Evolutionary conservation across 2,888 invertebrate genomes (phyloP).

Genomic region (Synanthedon tipuliformis): DNA sequence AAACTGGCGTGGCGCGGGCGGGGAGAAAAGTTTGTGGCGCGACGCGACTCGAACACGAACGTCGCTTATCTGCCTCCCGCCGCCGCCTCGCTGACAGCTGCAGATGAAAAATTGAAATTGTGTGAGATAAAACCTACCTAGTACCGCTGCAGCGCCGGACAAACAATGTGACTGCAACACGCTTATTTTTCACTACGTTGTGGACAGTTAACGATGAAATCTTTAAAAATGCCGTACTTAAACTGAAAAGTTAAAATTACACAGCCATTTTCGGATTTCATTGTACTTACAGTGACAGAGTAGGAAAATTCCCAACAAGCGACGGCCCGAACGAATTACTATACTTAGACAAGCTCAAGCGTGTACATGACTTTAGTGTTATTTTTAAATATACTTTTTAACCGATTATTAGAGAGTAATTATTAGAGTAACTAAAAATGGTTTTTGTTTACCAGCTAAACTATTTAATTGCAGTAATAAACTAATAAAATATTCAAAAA

Average conservation of each 20-base stretch:
- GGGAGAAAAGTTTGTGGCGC: constrained; percentile 49
- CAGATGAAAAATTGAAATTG: constrained; percentile 72
- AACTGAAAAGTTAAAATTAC: constrained; percentile 28
- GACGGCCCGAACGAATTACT: too few species aligned
- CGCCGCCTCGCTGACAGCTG: constrained; percentile 57
- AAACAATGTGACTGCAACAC: constrained; percentile 48
- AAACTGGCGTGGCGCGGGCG: constrained; percentile 49
- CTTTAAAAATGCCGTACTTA: constrained; percentile 28
- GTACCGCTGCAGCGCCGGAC: constrained; percentile 46
- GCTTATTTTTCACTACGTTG: not conserved
- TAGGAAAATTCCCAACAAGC: too few species aligned
- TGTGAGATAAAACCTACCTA: constrained; percentile 69
- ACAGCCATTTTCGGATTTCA: too few species aligned
- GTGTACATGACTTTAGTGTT: too few species aligned
- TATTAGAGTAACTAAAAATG: too few species aligned
- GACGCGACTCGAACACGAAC: constrained; percentile 50
- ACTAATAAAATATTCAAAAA: too few species aligned
- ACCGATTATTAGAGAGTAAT: too few species aligned
- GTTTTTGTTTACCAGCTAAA: too few species aligned
- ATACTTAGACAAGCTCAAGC: too few species aligned
- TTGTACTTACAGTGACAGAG: too few species aligned
- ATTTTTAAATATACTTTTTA: too few species aligned
- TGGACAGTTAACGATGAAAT: not conserved
- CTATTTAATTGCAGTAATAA: too few species aligned
- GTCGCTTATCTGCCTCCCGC: constrained; percentile 56